phyloP scores from a whole-genome alignment of 2,888 invertebrate genomes.

The Acleris cristana region DNA sequence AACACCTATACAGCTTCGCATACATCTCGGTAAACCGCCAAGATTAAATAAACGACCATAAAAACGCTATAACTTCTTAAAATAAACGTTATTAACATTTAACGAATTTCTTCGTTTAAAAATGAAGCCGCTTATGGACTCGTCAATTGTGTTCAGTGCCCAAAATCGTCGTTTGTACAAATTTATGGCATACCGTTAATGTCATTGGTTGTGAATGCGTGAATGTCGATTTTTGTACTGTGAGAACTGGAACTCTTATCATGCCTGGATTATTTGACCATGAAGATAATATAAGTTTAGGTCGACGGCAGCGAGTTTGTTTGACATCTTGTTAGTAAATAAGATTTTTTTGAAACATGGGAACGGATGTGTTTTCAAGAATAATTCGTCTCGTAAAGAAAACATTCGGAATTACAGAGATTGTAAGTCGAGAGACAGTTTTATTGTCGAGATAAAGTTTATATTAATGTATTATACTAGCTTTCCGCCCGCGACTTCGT shows the following conservation, averaged over 20 bases:
- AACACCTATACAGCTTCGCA: conserved; percentile 2
- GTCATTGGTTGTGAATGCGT: too few species aligned
- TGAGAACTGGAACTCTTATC: conserved; percentile 24
- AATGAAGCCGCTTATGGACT: conserved; percentile 32
- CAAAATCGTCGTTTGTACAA: too few species aligned
- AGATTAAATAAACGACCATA: conserved; percentile 11
- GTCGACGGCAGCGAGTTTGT: conserved; percentile 1
- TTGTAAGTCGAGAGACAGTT: too few species aligned
- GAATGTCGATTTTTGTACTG: conserved; percentile 12
- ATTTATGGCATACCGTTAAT: too few species aligned
- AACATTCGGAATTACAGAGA: too few species aligned
- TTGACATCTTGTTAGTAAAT: neutral
- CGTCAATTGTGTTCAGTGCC: neutral
- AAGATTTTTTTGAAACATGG: neutral
- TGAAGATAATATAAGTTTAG: conserved; percentile 12
- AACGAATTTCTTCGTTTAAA: conserved; percentile 20
- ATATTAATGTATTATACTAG: too few species aligned
- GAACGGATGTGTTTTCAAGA: too few species aligned
- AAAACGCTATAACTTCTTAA: conserved; percentile 27
- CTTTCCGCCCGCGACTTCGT: too few species aligned
- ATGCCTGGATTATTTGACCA: conserved; percentile 11
- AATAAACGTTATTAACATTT: conserved; percentile 27
- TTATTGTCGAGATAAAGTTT: too few species aligned
- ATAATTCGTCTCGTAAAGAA: too few species aligned
- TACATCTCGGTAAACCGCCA: conserved; percentile 11